Base-by-base conservation (phyloP, 2,113 vertebrate genomes). In the Ancistrus triradiatus region DNA sequence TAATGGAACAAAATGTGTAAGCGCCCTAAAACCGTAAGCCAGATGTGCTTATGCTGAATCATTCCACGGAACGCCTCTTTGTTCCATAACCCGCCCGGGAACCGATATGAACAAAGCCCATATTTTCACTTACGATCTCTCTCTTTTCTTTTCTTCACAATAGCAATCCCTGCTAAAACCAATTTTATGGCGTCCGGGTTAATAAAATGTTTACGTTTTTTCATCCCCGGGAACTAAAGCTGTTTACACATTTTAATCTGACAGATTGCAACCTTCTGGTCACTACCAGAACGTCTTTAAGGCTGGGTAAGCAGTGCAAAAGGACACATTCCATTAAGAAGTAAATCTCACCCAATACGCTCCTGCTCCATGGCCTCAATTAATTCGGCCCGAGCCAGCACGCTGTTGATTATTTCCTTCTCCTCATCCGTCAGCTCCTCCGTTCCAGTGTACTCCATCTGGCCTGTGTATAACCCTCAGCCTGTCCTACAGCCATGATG, bases 391-490 rank as follows among this genome's bases (percentile, higher is more conserved):
- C 95, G 85, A 5, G 91, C 91, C 0, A 98, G 91, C 11, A 98
- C 95, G 0, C 85, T 40, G 89, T 95, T 96, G 86, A 98, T 98
- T 66, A 95, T 93, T 75, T 92, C 92, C 83, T 95, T 97, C 82
- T 98, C 95, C 76, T 97, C 93, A 0, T 97, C 93, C 0, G 93
- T 98, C 84, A 98, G 90, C 72, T 96, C 92, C 55, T 88, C 91
- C 3, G 74, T 75, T 13, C 55, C 61, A 27, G 72, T 5, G 78
- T 85, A 68, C 80, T 79, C 83, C 88, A 73, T 73, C 59, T 63
- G 70, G 3, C 46, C 48, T 25, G 58, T n/a, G 46, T 67, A 46
- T 42, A 51, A 56, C 46, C 42, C 28, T 7, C 47, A 70, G 50
- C n/a, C 50, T n/a, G 28, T 62, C 49, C 31, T 65, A 38, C 14